Base-by-base conservation (phyloP, 2,888 invertebrate species). In the Xanthorhoe designata region DNA sequence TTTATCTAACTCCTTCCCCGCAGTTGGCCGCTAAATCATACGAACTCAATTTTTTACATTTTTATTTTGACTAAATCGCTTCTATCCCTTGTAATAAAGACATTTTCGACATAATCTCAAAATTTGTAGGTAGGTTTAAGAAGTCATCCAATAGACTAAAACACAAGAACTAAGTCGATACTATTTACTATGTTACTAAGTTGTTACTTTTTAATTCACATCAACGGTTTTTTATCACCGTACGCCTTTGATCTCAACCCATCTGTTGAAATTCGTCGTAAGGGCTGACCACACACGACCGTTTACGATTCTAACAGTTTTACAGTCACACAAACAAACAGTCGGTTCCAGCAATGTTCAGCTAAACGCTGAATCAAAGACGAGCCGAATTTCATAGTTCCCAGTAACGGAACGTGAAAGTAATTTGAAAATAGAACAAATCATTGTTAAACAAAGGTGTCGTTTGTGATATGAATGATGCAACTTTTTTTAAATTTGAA, bases 261-360 rank as follows among this genome's bases (percentile, higher is more conserved):
- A 92, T 92, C 93, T 92, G 93, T 87, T 86, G 86, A 81, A 86
- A 89, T 87, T 93, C 93, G 92, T 88, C 90, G 92, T 93, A 93
- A 93, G 92, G 90, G 89, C 89, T 89, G 92, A 87, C 93, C 92
- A 93, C 93, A 92, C 93, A 91, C 92, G 91, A 87, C 72, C 87
- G 90, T 92, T 92, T 93, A 92, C 92, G 88, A 86, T 86, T 86
- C 88, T 87, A 88, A 88, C 91, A 86, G 90, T 91, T 92, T 92
- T 90, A 92, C 90, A 87, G 82, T 67, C 84, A 77, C 84, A 89
- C 91, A 93, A 93, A 92, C 92, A 92, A 92, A 92, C 92, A 93
- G 57, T 82, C 86, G 85, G 86, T 92, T 93, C 91, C 89, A 83
- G 91, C 89, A 91, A 77, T 80, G 90, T 83, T 78, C 67, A 69